Conservation (phyloP, 2,113 vertebrate genomes). For the Alligator sinensis region DNA sequence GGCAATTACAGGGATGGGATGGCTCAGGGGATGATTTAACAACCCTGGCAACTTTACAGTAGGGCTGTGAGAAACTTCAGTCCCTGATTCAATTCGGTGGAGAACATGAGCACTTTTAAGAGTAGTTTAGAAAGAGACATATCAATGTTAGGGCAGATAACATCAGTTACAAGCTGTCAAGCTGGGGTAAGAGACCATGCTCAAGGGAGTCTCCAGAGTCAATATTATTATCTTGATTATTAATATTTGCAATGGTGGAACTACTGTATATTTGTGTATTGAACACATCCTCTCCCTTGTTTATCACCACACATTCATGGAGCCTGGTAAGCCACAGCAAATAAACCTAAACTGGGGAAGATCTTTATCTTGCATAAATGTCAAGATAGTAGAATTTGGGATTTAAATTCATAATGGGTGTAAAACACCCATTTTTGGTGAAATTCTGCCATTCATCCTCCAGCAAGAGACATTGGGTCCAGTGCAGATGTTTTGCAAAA, state of each 20-base stretch:
- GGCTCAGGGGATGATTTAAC: background rate
- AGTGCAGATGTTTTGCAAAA: background rate
- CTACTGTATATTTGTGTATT: background rate
- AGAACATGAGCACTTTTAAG: background rate
- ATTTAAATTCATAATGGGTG: background rate
- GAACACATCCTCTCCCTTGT: background rate
- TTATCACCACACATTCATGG: rapidly evolving
- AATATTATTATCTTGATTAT: constrained; percentile 43
- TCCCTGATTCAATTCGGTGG: background rate
- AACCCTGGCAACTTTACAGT: background rate
- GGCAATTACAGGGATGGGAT: background rate
- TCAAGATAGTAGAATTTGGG: rapidly evolving
- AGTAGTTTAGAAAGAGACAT: background rate
- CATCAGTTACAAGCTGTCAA: background rate
- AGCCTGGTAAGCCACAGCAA: background rate
- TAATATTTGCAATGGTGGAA: constrained; percentile 55
- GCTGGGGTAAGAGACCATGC: constrained; percentile 43
- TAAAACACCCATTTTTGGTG: background rate
- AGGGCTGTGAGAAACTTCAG: too few species aligned
- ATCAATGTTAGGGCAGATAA: background rate
- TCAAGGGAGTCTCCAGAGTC: constrained; percentile 54
- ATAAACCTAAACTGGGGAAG: background rate
- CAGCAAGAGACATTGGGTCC: background rate
- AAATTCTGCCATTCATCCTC: rapidly evolving
- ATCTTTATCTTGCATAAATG: background rate